Evolutionary conservation across 2,888 invertebrate genomes (phyloP).

Genomic region (Dicranocentrus wangi): DNA sequence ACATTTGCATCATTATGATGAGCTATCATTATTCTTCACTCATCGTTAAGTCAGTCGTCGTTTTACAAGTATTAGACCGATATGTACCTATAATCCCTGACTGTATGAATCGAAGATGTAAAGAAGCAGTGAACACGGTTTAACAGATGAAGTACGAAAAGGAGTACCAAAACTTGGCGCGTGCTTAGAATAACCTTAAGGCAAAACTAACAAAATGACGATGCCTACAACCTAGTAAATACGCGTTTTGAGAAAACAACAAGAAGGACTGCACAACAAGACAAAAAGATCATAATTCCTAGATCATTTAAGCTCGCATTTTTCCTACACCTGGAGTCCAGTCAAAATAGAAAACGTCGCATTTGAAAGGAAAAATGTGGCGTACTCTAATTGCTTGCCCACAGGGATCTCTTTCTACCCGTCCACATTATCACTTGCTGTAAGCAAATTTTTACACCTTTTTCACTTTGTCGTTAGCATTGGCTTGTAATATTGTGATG

Average conservation of each 20-base stretch:
- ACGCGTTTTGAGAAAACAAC: no score
- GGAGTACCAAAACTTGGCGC: constrained; percentile 70
- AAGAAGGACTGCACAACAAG: constrained; percentile 31
- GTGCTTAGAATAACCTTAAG: constrained; percentile 71
- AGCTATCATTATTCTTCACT: constrained; percentile 61
- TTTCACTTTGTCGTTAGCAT: constrained; percentile 41
- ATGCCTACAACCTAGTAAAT: constrained; percentile 14
- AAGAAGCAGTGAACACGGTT: constrained; percentile 7
- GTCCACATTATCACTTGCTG: constrained; percentile 58
- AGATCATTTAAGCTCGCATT: constrained; percentile 45
- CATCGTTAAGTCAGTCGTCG: constrained; percentile 60
- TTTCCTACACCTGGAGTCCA: constrained; percentile 11
- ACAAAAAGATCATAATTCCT: constrained; percentile 51
- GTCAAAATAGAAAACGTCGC: constrained; percentile 10
- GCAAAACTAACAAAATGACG: constrained; percentile 33
- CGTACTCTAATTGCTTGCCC: constrained; percentile 60
- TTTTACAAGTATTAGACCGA: constrained; percentile 48
- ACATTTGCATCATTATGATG: constrained; percentile 53
- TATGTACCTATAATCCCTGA: constrained; percentile 31
- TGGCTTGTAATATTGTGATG: no score
- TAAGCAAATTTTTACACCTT: constrained; percentile 62
- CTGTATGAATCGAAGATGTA: no score
- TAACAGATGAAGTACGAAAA: constrained; percentile 56
- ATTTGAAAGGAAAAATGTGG: constrained; percentile 34
- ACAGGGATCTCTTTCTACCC: constrained; percentile 50